phyloP scores from a whole-genome alignment of 1,140 invertebrate species.

The Brevipalpus yothersi region DNA sequence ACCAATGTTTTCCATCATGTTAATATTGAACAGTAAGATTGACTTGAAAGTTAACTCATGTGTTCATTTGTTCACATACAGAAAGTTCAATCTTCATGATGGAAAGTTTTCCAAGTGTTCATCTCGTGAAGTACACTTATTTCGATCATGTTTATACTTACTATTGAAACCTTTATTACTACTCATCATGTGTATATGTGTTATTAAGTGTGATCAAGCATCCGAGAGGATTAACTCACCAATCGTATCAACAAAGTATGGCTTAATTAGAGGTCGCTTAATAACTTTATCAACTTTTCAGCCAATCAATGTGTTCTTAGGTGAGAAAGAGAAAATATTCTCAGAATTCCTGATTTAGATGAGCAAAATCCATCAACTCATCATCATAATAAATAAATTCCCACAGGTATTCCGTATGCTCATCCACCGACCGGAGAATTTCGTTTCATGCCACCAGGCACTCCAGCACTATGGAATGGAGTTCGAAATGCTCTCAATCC shows the following conservation, averaged over 20 bases:
- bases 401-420: conserved; percentile 45
- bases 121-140: no score
- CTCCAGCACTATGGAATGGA: conserved; percentile 57
- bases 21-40: no score
- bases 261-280: conserved; percentile 59
- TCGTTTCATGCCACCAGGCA: conserved; percentile 32
- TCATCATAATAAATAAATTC: neutral
- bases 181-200: no score
- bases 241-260: conserved; percentile 64
- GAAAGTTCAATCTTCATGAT: no score
- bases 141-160: no score
- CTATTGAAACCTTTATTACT: no score
- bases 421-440: conserved; percentile 39
- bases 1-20: no score
- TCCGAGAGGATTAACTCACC: conserved; percentile 21
- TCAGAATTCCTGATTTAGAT: neutral
- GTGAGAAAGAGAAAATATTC: conserved; percentile 17
- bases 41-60: no score
- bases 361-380: neutral
- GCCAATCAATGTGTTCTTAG: conserved; percentile 74
- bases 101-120: no score
- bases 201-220: no score
- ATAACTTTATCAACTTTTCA: conserved; percentile 53
- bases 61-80: no score
- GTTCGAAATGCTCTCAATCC: conserved; percentile 51